These are phyloP conservation scores for Drosophila sturtevanti DNA, from an alignment of 1,140 invertebrate species.

Conservation along the genomic window DNA sequence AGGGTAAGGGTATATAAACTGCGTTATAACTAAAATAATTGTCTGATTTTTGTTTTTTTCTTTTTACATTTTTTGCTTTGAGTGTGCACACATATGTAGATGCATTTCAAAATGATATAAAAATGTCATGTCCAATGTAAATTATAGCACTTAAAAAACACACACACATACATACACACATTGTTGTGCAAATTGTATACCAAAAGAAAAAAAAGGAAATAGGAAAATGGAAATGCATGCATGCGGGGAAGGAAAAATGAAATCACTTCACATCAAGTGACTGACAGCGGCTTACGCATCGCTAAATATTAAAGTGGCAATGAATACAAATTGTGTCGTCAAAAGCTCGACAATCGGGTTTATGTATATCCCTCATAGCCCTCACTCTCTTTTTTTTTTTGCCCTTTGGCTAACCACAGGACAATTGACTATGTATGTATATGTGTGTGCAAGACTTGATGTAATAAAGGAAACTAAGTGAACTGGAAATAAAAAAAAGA, in stretches of 20 bases:
- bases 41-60: slow-evolving; percentile 22
- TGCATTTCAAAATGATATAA: slow-evolving; percentile 38
- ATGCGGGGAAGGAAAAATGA: not conserved
- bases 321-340: slow-evolving; percentile 63
- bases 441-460: slow-evolving; percentile 4
- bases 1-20: not conserved
- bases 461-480: not conserved
- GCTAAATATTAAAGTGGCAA: slow-evolving; percentile 66
- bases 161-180: slow-evolving; percentile 4
- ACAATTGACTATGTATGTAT: slow-evolving; percentile 27
- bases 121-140: slow-evolving; percentile 52
- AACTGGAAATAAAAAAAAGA: not conserved
- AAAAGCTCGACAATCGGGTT: slow-evolving; percentile 32
- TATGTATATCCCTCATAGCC: not conserved
- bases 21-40: not conserved
- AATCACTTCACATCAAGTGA: slow-evolving; percentile 31
- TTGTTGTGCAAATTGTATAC: not conserved
- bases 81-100: slow-evolving; percentile 26
- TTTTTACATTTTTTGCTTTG: slow-evolving; percentile 21
- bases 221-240: not conserved
- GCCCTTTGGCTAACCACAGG: slow-evolving; percentile 16
- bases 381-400: not conserved
- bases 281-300: slow-evolving; percentile 45
- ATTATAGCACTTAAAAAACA: slow-evolving; percentile 53
- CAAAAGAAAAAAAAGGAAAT: slow-evolving; percentile 9